Base-by-base conservation (phyloP, 2,888 invertebrate species). In the Linnaemya vulpina region DNA sequence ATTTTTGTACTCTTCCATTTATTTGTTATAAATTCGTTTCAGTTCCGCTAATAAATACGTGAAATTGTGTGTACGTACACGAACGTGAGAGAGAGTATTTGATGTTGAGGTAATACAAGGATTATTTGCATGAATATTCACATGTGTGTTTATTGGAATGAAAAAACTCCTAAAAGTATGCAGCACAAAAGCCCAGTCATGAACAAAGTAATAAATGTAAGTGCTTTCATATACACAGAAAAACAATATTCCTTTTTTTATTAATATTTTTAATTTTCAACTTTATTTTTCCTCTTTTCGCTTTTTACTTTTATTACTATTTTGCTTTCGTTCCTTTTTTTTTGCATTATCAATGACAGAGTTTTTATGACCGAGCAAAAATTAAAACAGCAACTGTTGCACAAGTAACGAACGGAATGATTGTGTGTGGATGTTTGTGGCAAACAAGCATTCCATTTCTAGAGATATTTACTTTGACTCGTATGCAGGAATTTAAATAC, bases 191-290 rank as follows among this genome's bases (percentile, higher is more conserved):
- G 46, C 38, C 55, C 53, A 35, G 55, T 25, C 58, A 76, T 63
- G 63, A 63, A 82, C 70, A 77, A 84, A 84, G 77, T 84, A 84
- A 81, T 84, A 84, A 81, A 81, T 84, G 84, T 84, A 81, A 84
- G 84, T 84, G 84, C 84, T 74, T 76, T 20, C 71, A 76, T 73
- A 79, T 84, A 8, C 17, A 49, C 17, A 63, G 43, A 71, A 22
- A 71, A 65, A 46, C 51, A 70, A 78, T 70, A 51, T 78, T 51
- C 62, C 40, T 49, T 77, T 51, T 30, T 20, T 4, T 17, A 11
- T 46, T 20, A 11, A 58, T 70, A 62, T 70, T 60, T 70, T 62
- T 71, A 22, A 67, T 49, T 73, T 80, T 38, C 22, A 65, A 17
- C 49, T 80, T 58, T 15, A 77, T 25, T 58, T 68, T 35, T 30